Evolutionary conservation across 2,888 invertebrate genomes (phyloP), one percentile per base, ranked within the genome.

Genomic region (Crossocerus cetratus): DNA sequence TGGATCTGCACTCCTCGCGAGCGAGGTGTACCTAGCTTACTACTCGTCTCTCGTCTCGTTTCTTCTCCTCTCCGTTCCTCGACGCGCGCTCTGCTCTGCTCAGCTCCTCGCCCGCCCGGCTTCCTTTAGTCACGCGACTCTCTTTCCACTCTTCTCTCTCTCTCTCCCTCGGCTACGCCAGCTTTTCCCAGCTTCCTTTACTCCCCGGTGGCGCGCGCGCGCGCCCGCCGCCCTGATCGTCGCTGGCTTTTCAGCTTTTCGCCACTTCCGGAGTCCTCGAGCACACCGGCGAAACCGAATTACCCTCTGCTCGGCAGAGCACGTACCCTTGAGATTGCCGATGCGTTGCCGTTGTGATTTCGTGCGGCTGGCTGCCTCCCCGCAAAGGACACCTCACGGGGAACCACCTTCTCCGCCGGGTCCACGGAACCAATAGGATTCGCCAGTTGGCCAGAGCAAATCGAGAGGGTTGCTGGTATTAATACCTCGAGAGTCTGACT

Each of bases 71-170:
- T 32, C 32, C 5, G 32, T 11, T 32, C 5, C 5, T 32, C 5
- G 32, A 8, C 32, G 32, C 32, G 32, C 32, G 32, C 32, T 4
- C 23, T 4, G 23, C 23, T 2, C 23, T 4, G 23, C 23, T 2
- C 44, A 58, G 64, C 65, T 72, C 77, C 75, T 69, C 68, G 72
- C 68, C 68, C 23, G 69, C 73, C 78, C 74, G 72, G 77, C 56
- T 69, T 71, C 72, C 69, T 60, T 76, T 58, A 60, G 54, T 42
- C 65, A 53, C 72, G 66, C 72, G 60, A 69, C 69, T 74, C 69
- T 73, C 69, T 64, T 66, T 59, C 59, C 69, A n/a, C 71, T 60
- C 65, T 56, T 76, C 68, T 68, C 58, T 65, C 65, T 59, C 69
- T 67, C 44, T 54, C 45, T 32, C 5, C 44, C 64, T 23, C 44